These are phyloP conservation scores for Gymnopithys bicolor DNA, from an alignment of 2,797 vertebrate species.

Conservation along the genomic window DNA sequence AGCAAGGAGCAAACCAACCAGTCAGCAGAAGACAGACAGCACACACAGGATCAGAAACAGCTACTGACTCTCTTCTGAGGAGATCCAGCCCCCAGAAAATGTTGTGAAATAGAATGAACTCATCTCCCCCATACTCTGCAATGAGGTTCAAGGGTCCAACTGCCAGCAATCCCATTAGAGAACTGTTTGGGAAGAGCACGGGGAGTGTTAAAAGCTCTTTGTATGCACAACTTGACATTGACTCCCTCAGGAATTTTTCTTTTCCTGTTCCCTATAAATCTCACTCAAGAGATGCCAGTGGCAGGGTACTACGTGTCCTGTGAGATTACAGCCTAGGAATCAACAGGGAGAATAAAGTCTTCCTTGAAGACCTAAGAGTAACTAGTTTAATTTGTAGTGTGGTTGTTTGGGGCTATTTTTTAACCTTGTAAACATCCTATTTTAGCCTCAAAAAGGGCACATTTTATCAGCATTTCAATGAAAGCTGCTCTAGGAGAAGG, in stretches of 20 bases:
- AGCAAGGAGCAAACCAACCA: not conserved
- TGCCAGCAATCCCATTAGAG: not conserved
- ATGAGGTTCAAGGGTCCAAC: accelerated
- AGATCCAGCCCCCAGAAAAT: not conserved
- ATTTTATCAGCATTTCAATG: not conserved
- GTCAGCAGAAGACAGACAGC: not conserved
- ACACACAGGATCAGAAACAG: not conserved
- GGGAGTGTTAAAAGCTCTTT: not conserved
- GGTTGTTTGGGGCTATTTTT: not conserved
- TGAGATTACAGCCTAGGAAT: not conserved
- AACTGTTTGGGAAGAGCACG: not conserved
- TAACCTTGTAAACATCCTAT: not conserved
- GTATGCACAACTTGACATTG: not conserved
- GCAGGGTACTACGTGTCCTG: not conserved
- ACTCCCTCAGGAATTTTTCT: not conserved
- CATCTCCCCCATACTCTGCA: not conserved
- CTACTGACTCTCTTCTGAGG: not conserved
- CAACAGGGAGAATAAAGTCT: not conserved
- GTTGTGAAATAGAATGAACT: not conserved
- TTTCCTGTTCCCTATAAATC: not conserved
- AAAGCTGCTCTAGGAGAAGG: not conserved
- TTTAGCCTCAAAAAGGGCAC: not conserved
- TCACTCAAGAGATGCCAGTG: not conserved
- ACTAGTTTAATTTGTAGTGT: not conserved
- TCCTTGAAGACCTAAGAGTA: not conserved